These are phyloP conservation scores for Spheniscus humboldti DNA, from an alignment of 2,797 vertebrate species.

Conservation along the genomic window DNA sequence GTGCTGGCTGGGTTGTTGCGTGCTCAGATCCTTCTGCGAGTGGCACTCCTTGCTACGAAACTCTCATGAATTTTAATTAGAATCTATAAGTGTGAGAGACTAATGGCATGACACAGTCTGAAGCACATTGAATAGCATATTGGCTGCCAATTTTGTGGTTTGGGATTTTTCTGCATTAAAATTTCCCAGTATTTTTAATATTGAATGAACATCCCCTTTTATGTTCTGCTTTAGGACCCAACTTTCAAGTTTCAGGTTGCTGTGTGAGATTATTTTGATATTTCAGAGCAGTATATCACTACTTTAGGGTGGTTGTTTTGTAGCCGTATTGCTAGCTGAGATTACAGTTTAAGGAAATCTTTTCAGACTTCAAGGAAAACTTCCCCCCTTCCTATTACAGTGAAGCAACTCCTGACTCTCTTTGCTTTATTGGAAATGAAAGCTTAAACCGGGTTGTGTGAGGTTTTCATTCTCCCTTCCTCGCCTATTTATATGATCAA, in stretches of 20 bases:
- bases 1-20: not conserved
- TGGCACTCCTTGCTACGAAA: not conserved
- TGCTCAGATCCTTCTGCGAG: not conserved
- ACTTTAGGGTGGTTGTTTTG: not conserved
- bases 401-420: not conserved
- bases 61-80: not conserved
- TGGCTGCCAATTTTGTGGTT: slow-evolving; percentile 23
- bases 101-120: not conserved
- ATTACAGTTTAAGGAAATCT: not conserved
- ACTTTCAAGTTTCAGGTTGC: not conserved
- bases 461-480: not conserved
- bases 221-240: not conserved
- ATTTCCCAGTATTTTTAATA: slow-evolving; percentile 12
- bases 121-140: not conserved
- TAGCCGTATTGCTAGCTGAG: not conserved
- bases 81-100: not conserved
- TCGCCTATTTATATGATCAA: not conserved
- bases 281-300: not conserved
- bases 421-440: not conserved
- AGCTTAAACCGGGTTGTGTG: not conserved
- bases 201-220: not conserved
- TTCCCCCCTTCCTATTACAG: not conserved
- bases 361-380: not conserved
- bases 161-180: slow-evolving; percentile 12
- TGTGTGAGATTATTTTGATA: not conserved